Evolutionary conservation across 2,888 invertebrate genomes (phyloP), one percentile per base, ranked within the genome.

Genomic region (Steromphala cineraria): DNA sequence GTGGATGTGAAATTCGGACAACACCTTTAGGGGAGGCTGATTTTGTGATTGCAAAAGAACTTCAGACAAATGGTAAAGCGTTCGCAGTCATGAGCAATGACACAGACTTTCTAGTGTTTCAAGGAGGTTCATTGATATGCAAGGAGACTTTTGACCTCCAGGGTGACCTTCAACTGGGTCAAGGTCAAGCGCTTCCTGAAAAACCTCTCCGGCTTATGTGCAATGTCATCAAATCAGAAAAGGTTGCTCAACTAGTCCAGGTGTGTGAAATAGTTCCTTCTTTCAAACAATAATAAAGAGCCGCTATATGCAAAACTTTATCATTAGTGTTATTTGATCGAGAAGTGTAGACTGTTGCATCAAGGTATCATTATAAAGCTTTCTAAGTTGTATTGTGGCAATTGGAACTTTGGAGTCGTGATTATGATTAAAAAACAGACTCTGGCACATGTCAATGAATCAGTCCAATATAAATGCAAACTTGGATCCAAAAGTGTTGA

Each of bases 21-120:
- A 77, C 82, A 67, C 76, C 85, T 0, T 81, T 87, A 55, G 92
- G 91, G 5, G 93, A 93, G 79, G 92, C 92, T 3, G 92, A 93
- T 81, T 82, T 82, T 75, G 75, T 89, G 4, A 81, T 93, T 5
- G 91, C 91, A 3, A 85, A 88, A 80, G 89, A 88, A 67, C 81
- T 92, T 36, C 67, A 76, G 8, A 85, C 87, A 5, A 81, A 92
- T 53, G 86, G 85, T 10, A 88, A 89, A 67, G 93, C 92, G 1
- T 91, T 82, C 82, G 91, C 90, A 28, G 84, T 93, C 24, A 55
- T 92, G 19, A 90, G 90, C 77, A 92, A 92, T 84, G 93, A 93
- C 80, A 89, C 92, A 13, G 93, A 93, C 82, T 93, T 93, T 80
- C 90, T 90, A 81, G 86, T 92, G 53, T 91, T 92, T 81, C 85